Evolutionary conservation across 2,113 vertebrate genomes (phyloP), one percentile per base, ranked within the genome.

Genomic region (Entomyzon cyanotis): DNA sequence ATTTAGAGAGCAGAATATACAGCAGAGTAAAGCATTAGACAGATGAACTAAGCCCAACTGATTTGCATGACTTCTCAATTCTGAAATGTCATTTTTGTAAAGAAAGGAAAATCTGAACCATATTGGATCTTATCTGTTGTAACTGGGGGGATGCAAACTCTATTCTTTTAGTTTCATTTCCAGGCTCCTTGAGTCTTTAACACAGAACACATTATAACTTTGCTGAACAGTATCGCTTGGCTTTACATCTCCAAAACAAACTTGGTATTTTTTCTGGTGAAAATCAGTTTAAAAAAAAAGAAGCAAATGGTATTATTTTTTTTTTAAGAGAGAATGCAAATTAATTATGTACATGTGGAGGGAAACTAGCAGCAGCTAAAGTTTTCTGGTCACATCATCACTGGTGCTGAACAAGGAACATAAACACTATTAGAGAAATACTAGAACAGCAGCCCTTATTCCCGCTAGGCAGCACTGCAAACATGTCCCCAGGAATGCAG

Each of bases 331-430:
- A 67, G 27, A 52, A 42, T 21, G 46, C 53, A 73, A 91, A 84
- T 58, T 50, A 80, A 73, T 47, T 3, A 67, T 24, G 33, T 50
- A 55, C 42, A 47, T 12, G 42, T 35, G 35, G 25, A 86, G 9
- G 23, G 49, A 78, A 96, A 81, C 28, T 33, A 77, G 42, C 24
- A 84, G 49, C 41, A 55, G 42, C 55, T 89, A 76, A 81, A 56
- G 73, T 77, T 86, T 95, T 95, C 90, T 81, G 73, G 85, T 86
- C 73, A 88, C 56, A 75, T 70, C 63, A 92, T 49, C 47, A 84
- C 0, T 64, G 80, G 18, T 68, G 83, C 67, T 86, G 56, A 93
- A 76, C 15, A 4, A 77, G 46, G 64, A 79, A 81, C 59, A 94
- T 33, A 87, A 94, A 89, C 35, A 64, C 50, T 89, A 67, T 31